Conservation (phyloP, 1,140 invertebrate genomes). For the Periplaneta americana region DNA sequence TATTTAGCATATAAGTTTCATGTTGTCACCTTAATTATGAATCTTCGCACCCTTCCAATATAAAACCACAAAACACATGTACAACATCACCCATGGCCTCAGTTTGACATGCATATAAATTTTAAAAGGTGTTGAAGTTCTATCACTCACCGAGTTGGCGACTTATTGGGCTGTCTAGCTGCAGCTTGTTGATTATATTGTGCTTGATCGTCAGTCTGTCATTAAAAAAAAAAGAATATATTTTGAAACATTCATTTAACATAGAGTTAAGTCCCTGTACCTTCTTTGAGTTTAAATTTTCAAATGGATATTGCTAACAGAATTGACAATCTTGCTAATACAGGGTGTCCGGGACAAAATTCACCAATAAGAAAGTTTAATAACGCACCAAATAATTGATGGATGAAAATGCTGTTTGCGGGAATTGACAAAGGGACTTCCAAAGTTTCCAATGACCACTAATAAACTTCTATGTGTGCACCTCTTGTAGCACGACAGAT, state of each 20-base stretch:
- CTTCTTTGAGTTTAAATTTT: neutral
- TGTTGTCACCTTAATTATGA: neutral
- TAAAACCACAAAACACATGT: neutral
- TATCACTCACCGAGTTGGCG: conserved; percentile 13
- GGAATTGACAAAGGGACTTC: too few species aligned
- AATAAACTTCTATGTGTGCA: too few species aligned
- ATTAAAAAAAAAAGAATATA: conserved; percentile 1
- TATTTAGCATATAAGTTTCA: too few species aligned
- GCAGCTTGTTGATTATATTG: conserved; percentile 17
- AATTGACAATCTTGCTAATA: too few species aligned
- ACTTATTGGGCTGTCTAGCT: conserved; percentile 13
- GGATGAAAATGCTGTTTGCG: too few species aligned
- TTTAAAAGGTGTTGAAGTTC: neutral
- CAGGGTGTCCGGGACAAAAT: too few species aligned
- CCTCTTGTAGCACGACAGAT: too few species aligned
- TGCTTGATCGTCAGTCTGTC: conserved; percentile 15
- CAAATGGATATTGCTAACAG: too few species aligned
- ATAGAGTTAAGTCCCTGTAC: neutral
- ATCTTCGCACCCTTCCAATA: neutral
- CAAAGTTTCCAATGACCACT: too few species aligned
- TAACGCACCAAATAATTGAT: too few species aligned
- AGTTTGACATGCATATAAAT: neutral
- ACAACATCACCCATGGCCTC: neutral
- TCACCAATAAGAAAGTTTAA: too few species aligned
- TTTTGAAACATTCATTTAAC: neutral